A percentile compares a stretch with the other conserved stretches of the same genome.
These are phyloP conservation scores for Palaemon carinicauda DNA, from an alignment of 1,140 invertebrate species.

Conservation along the genomic window DNA sequence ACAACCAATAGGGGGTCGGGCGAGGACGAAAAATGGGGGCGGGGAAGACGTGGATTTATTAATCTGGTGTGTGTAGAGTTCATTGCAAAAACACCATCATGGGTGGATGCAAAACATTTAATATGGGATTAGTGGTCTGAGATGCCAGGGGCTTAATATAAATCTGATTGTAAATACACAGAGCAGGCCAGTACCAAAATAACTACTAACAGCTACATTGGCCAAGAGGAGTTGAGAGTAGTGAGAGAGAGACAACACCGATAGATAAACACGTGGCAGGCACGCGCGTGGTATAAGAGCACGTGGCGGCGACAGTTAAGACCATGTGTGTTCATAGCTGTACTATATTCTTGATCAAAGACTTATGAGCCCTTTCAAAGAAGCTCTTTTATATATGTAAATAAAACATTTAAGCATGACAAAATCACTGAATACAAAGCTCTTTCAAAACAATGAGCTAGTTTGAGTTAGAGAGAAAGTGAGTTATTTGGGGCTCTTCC, in stretches of 20 bases:
- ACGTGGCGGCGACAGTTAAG: conserved; percentile 53
- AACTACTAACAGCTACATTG: conserved; percentile 57
- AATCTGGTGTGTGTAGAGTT: conserved; percentile 34
- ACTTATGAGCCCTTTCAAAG: conserved; percentile 3
- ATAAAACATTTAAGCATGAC: no score
- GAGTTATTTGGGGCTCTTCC: conserved; percentile 22
- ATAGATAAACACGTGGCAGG: conserved; percentile 35
- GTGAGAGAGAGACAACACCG: conserved; percentile 51
- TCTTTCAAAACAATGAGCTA: not conserved
- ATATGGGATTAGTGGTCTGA: conserved; percentile 44
- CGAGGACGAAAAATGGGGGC: no score
- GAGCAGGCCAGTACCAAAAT: conserved; percentile 56
- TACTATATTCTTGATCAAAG: conserved; percentile 59
- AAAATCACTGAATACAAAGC: not conserved
- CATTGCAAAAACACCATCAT: conserved; percentile 45
- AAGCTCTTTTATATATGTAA: conserved; percentile 10
- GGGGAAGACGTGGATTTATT: conserved; percentile 15
- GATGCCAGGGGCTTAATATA: conserved; percentile 44
- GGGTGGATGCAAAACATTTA: conserved; percentile 56
- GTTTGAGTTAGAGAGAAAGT: not conserved
- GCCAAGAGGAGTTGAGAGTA: conserved; percentile 40
- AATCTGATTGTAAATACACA: conserved; percentile 51
- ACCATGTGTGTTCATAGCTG: conserved; percentile 60
- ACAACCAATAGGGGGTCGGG: conserved; percentile 49
- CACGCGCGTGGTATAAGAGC: conserved; percentile 42